Percentiles rank a stretch among this genome's conserved stretches.
phyloP scores from a whole-genome alignment of 2,797 vertebrate genomes.

The Helicolenus hilgendorfi region DNA sequence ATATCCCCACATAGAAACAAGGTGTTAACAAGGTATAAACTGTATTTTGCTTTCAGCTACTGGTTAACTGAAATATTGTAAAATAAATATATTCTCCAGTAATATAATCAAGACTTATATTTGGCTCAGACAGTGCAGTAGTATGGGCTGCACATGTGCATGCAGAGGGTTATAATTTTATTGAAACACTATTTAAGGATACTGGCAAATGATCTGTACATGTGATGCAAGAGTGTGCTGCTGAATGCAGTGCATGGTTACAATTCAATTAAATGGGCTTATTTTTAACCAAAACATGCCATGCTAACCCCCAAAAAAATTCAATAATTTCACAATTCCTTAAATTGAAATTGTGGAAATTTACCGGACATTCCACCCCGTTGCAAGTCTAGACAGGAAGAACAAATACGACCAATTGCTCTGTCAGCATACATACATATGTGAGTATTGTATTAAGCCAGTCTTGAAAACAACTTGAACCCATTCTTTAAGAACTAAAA shows the following conservation, averaged over 20 bases:
- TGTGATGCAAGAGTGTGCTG: not conserved
- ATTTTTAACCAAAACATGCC: not conserved
- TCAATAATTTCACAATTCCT: not conserved
- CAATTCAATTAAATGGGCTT: not conserved
- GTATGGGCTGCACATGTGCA: not conserved
- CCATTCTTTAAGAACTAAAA: not conserved
- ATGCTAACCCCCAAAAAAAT: too few relatives aligned
- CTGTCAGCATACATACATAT: not conserved
- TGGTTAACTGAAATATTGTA: not conserved
- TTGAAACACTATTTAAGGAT: not conserved
- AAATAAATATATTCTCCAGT: not conserved
- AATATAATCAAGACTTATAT: not conserved
- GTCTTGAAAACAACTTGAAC: not conserved
- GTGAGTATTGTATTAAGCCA: not conserved
- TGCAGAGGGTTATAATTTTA: not conserved
- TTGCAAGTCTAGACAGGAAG: not conserved
- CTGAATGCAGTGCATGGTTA: not conserved
- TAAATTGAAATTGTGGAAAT: not conserved
- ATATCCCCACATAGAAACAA: not conserved
- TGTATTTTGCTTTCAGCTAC: not conserved
- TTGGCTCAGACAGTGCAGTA: not conserved
- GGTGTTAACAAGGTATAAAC: not conserved
- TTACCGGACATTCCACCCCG: rapidly evolving
- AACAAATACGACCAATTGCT: not conserved
- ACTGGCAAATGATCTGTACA: not conserved